These are phyloP conservation scores for Globia sparganii DNA, from an alignment of 2,888 invertebrate genomes.

Conservation along the genomic window DNA sequence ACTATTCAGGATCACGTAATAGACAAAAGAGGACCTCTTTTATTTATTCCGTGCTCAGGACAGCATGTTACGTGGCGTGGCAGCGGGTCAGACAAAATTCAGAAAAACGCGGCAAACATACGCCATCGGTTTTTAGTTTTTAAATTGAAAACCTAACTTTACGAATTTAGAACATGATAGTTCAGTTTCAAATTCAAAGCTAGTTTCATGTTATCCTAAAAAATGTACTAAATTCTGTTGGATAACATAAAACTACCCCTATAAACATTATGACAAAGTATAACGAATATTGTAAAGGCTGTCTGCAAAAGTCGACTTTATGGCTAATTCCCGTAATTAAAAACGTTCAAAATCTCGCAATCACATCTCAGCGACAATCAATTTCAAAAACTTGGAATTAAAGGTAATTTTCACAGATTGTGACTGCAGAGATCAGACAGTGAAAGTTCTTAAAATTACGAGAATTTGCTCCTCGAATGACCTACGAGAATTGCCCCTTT, in stretches of 20 bases:
- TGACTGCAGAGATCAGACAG: too few species aligned
- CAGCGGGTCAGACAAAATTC: not conserved
- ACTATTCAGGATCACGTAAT: not conserved
- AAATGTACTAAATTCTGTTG: not conserved
- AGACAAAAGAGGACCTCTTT: not conserved
- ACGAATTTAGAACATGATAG: conserved; percentile 13
- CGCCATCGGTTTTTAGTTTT: not conserved
- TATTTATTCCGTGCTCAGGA: not conserved
- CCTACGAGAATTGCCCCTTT: too few species aligned
- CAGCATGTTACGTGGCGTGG: not conserved
- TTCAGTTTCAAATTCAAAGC: not conserved
- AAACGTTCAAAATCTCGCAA: too few species aligned
- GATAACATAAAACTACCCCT: not conserved
- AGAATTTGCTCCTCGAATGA: too few species aligned
- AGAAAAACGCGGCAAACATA: not conserved
- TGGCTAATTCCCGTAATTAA: too few species aligned
- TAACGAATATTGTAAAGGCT: not conserved
- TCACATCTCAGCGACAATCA: too few species aligned
- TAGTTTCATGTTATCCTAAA: not conserved
- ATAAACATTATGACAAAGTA: not conserved
- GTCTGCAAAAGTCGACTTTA: too few species aligned
- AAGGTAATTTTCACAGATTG: too few species aligned
- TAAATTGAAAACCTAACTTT: conserved; percentile 12
- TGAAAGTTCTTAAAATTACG: too few species aligned
- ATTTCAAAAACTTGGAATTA: too few species aligned